These are phyloP conservation scores for Agriotes lineatus DNA, from an alignment of 2,888 invertebrate genomes.

Conservation along the genomic window DNA sequence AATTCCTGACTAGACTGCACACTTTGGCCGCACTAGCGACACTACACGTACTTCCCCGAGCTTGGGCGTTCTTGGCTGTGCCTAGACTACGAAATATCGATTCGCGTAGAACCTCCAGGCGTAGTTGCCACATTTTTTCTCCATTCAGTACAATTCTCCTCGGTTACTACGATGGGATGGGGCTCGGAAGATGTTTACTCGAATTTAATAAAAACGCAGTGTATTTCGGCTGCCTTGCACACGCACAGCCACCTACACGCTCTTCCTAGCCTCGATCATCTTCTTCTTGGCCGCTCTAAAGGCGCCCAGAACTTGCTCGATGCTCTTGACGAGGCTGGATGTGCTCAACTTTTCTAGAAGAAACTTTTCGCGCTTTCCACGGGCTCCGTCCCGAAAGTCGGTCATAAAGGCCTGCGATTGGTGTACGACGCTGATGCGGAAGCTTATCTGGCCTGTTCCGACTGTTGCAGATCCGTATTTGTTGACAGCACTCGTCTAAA, in stretches of 20 bases:
- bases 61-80: not conserved
- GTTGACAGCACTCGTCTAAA: slow-evolving; percentile 61
- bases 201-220: slow-evolving; percentile 7
- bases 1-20: too few species aligned
- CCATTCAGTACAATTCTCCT: slow-evolving; percentile 24
- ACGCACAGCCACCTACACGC: too few species aligned
- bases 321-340: slow-evolving; percentile 67
- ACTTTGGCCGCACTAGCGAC: too few species aligned
- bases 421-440: slow-evolving; percentile 69
- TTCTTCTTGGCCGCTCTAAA: slow-evolving; percentile 73
- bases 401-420: slow-evolving; percentile 66
- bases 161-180: slow-evolving; percentile 14
- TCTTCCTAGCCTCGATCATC: slow-evolving; percentile 69
- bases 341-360: slow-evolving; percentile 64
- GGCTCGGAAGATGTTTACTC: slow-evolving; percentile 25
- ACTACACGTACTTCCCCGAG: not conserved
- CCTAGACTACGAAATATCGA: slow-evolving; percentile 31
- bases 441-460: slow-evolving; percentile 65
- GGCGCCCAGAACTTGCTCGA: slow-evolving; percentile 71
- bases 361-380: slow-evolving; percentile 46
- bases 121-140: slow-evolving; percentile 17
- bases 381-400: slow-evolving; percentile 36
- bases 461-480: slow-evolving; percentile 65
- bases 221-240: too few species aligned
- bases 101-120: slow-evolving; percentile 21